phyloP scores from a whole-genome alignment of 2,797 vertebrate genomes.

The Pseudochirops corinnae region DNA sequence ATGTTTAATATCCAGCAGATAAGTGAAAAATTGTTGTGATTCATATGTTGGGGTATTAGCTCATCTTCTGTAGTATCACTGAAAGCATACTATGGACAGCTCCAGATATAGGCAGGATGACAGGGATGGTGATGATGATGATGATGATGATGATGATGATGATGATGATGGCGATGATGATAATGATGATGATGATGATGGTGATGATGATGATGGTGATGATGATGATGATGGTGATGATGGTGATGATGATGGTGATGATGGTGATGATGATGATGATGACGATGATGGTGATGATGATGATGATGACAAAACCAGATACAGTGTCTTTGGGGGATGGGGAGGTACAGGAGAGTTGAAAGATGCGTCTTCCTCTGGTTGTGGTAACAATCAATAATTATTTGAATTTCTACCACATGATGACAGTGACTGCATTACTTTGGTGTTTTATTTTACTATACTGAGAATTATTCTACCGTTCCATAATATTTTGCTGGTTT shows the following conservation, averaged over 20 bases:
- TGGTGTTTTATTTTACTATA: slow-evolving; percentile 15
- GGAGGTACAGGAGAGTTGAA: slow-evolving; percentile 11
- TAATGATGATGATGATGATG: not conserved
- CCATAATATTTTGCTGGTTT: slow-evolving; percentile 16
- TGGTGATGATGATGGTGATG: not conserved
- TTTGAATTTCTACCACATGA: not conserved
- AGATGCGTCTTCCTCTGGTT: slow-evolving; percentile 2
- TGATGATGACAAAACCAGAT: not conserved
- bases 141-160: not conserved
- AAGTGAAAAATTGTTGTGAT: not conserved
- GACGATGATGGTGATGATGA: not conserved
- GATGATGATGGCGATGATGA: not conserved
- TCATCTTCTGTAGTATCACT: not conserved
- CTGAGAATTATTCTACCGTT: not conserved
- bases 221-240: not conserved
- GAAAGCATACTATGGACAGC: not conserved
- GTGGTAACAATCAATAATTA: not conserved
- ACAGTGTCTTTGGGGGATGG: slow-evolving; percentile 21
- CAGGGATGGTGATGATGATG: not conserved
- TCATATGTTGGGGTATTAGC: not conserved
- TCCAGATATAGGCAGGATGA: not conserved
- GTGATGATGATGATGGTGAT: not conserved
- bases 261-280: not conserved
- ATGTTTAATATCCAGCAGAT: not conserved
- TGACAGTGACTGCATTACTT: not conserved